Conservation (phyloP, 2,888 invertebrate species). For the Byasa hedistus region DNA sequence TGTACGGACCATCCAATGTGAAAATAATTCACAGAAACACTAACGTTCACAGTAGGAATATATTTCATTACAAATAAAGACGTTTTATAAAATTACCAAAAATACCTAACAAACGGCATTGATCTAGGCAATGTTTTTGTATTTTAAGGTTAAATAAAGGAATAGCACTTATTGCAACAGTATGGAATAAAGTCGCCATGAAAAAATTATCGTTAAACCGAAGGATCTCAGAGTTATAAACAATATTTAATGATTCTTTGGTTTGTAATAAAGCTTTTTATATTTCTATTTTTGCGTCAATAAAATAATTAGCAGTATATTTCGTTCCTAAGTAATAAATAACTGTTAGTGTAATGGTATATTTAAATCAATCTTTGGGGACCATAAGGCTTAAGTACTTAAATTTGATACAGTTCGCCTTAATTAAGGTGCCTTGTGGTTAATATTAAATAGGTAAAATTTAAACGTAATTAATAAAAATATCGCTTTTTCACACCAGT, state of each 20-base stretch:
- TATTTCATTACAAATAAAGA: no score
- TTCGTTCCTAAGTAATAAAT: not conserved
- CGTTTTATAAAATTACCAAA: not conserved
- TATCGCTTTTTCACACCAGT: no score
- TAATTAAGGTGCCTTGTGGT: constrained; percentile 29
- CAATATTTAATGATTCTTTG: not conserved
- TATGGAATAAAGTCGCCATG: not conserved
- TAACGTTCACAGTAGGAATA: no score
- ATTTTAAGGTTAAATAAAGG: not conserved
- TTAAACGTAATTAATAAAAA: not conserved
- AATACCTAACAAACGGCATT: not conserved
- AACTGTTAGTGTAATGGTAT: not conserved
- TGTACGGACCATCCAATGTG: not conserved
- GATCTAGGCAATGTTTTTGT: not conserved
- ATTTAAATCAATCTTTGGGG: constrained; percentile 14
- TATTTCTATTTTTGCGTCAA: not conserved
- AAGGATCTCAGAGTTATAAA: not conserved
- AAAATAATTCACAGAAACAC: not conserved
- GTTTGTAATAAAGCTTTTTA: not conserved
- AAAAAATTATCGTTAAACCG: not conserved
- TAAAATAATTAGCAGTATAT: not conserved
- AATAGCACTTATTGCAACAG: not conserved
- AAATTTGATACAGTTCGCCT: constrained; percentile 12
- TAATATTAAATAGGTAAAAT: constrained; percentile 1
- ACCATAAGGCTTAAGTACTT: constrained; percentile 27